phyloP scores from a whole-genome alignment of 2,113 vertebrate species.

The Bubo scandiacus region DNA sequence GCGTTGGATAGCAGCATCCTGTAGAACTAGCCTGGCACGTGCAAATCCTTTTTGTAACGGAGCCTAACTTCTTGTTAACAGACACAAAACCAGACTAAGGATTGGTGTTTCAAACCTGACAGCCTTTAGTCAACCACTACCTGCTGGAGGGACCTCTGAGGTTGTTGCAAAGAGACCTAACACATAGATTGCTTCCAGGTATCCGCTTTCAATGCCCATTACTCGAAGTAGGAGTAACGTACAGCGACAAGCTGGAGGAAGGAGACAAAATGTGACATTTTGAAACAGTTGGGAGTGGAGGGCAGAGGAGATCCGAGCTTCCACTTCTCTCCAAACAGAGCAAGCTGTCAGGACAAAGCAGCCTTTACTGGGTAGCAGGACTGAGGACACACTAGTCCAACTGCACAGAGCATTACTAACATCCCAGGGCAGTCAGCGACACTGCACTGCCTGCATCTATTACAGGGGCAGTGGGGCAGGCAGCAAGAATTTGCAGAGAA shows the following conservation, averaged over 20 bases:
- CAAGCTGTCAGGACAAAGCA: not conserved
- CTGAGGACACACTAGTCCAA: not conserved
- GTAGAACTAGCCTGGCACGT: not conserved
- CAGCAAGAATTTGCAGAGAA: not conserved
- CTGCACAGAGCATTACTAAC: accelerated
- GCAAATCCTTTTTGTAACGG: not conserved
- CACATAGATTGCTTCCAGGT: too few species aligned
- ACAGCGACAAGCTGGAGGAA: not conserved
- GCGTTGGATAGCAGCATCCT: not conserved
- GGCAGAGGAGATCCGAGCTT: not conserved
- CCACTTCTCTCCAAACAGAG: not conserved
- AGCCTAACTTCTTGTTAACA: too few species aligned
- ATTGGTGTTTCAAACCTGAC: too few species aligned
- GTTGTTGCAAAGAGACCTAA: not conserved
- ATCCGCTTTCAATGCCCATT: accelerated
- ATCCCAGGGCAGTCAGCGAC: not conserved
- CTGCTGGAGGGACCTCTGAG: too few species aligned
- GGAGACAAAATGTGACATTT: not conserved
- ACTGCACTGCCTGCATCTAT: not conserved
- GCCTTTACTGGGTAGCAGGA: not conserved
- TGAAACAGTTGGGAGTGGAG: not conserved
- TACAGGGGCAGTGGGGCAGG: too few species aligned
- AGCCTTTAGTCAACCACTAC: too few species aligned
- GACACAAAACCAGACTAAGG: not conserved
- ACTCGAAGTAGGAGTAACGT: not conserved